Evolutionary conservation across 2,113 vertebrate genomes (phyloP).

Genomic region (Sminthopsis crassicaudata): DNA sequence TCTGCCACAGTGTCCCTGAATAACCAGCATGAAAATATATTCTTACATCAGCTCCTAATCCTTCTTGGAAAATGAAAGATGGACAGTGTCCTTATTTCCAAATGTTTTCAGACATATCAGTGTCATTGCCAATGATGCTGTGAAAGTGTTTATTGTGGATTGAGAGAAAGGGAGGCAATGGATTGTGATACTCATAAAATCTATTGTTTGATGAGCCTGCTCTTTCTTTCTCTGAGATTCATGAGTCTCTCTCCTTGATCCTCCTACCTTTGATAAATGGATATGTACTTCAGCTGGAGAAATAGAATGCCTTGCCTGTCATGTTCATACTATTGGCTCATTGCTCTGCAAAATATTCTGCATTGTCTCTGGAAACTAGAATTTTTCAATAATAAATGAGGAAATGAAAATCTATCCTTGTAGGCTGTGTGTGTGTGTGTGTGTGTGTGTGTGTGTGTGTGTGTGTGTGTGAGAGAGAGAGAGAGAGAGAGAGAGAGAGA

Average conservation of each 20-base stretch:
- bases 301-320: background rate
- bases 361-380: background rate
- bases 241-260: background rate
- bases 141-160: conserved; percentile 1
- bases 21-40: background rate
- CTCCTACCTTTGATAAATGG: background rate
- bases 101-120: background rate
- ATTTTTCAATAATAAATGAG: conserved; percentile 2
- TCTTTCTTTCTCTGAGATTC: background rate
- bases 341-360: background rate
- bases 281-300: background rate
- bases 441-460: background rate
- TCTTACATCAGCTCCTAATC: background rate
- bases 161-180: background rate
- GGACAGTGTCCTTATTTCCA: background rate
- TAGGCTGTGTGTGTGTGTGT: background rate
- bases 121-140: background rate
- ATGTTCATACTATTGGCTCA: background rate
- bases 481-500: too few relatives aligned
- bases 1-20: background rate
- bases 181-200: background rate
- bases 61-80: background rate
- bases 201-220: background rate
- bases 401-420: background rate
- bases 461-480: too few relatives aligned